Base-by-base conservation (phyloP, 2,113 vertebrate genomes). In the Anguilla japonica region DNA sequence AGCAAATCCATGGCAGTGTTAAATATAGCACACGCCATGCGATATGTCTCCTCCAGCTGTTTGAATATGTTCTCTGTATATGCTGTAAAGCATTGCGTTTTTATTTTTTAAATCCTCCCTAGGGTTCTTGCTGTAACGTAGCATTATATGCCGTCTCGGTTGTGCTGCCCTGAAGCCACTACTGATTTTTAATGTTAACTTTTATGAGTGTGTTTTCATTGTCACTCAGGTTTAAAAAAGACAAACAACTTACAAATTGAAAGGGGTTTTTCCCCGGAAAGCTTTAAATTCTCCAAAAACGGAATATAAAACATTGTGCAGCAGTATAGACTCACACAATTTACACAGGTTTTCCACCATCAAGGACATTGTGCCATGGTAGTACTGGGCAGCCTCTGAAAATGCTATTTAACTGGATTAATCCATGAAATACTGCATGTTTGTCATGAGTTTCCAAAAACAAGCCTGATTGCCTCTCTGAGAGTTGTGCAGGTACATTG, bases 131-230 rank as follows among this genome's bases (percentile, higher is more conserved):
- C 71, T 0, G 5, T 75, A 75, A 34, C n/a, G 13, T 75, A 13
- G 26, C 71, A 13, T 75, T 14, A 75, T 75, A 34, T 75, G 26
- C 71, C 34, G n/a, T 75, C 9, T 75, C 71, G 13, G n/a, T 75
- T 29, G 20, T 75, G 29, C 9, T 75, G n/a, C 26, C 71, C 71
- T 29, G 71, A 34, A 75, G 71, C 71, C 13, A 34, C 8, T 34
- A 75, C n/a, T 29, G 71, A 34, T 34, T 75, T 67, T 75, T 34
- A 75, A 75, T 75, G 71, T 75, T 75, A 75, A 75, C 71, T 75
- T 75, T 75, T 75, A 75, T 71, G 22, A 71, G 26, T 71, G 20
- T 75, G 71, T 75, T 75, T 29, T 75, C n/a, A 75, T 75, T 75
- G 26, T 75, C 71, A 34, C 8, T 34, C 71, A n/a, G n/a, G n/a